Conservation (phyloP, 2,888 invertebrate genomes). For the Calliphora vomitoria region DNA sequence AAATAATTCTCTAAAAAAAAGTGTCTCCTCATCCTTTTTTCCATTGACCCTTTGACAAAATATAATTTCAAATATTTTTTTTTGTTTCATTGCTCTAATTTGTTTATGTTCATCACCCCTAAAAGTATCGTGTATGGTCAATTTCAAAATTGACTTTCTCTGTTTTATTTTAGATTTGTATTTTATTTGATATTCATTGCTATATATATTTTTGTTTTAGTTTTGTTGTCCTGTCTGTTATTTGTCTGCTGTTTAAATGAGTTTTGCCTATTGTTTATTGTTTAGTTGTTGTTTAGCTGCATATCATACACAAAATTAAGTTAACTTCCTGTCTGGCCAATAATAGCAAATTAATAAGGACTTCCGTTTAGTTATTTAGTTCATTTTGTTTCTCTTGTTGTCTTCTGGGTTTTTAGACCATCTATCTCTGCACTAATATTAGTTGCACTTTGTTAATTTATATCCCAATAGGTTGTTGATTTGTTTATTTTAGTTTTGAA, state of each 20-base stretch:
- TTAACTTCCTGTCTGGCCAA: constrained; percentile 83
- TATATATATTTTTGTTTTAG: constrained; percentile 9
- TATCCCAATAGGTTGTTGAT: constrained; percentile 60
- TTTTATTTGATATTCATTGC: constrained; percentile 35
- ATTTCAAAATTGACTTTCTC: constrained; percentile 22
- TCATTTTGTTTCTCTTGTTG: not conserved
- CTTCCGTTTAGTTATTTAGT: constrained; percentile 77
- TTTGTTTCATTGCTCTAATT: not conserved
- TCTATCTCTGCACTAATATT: constrained; percentile 32
- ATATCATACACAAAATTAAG: constrained; percentile 78
- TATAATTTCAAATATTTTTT: constrained; percentile 18
- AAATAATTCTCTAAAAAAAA: too few relatives aligned
- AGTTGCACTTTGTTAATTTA: constrained; percentile 50
- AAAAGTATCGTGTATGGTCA: constrained; percentile 2
- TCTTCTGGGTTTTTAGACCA: constrained; percentile 48
- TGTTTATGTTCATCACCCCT: not conserved
- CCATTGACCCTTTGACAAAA: constrained; percentile 4
- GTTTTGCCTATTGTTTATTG: constrained; percentile 45
- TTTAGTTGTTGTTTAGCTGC: constrained; percentile 43
- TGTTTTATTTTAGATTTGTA: constrained; percentile 41
- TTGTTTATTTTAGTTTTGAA: constrained; percentile 59
- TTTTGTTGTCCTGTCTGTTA: constrained; percentile 62
- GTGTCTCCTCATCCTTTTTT: not conserved
- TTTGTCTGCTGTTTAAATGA: constrained; percentile 53
- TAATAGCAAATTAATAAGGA: constrained; percentile 84